Base-by-base conservation (phyloP, 2,797 vertebrate species). In the Argya squamiceps region DNA sequence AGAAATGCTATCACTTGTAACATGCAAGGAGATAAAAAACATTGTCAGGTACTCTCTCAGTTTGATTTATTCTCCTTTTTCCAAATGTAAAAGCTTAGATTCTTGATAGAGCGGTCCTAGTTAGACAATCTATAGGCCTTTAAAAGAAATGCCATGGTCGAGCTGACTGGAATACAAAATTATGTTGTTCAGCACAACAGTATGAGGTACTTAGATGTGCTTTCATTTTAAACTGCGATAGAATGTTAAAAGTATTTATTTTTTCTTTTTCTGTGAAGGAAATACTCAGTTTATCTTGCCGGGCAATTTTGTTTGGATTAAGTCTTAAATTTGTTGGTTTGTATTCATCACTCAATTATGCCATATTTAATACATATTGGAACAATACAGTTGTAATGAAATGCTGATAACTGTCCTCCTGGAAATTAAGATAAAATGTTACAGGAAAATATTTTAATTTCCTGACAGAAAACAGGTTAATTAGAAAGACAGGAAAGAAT, bases 31-130 rank as follows among this genome's bases (percentile, higher is more conserved):
- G 52, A 84, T 88, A 93, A 95, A 92, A 90, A 71, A 0, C 14
- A 18, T 44, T 64, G 59, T 55, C 67, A 80, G 29, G 18, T 82
- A 17, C 18, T 85, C 74, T 79, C 67, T 82, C 59, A 34, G 15
- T 87, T 91, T 95, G 86, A 87, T 94, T 96, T 91, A 87, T 83
- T 95, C 27, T 82, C 50, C 20, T 70, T 95, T 92, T 79, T 82
- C n/a, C 49, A 70, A 60, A 89, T 60, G 32, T 46, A 82, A 88
- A 95, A 74, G 26, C 37, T 60, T 78, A 83, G 74, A 65, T 86
- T 78, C 37, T 83, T 74, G 64, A 93, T 65, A 94, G 9, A 83
- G 4, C 12, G 46, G 15, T 65, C 14, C 5, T 77, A 71, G 37
- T 60, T 91, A 86, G 65, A 52, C 39, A 59, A 60, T 58, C 43